A percentile compares a stretch with the other conserved stretches of the same genome.
Conservation (phyloP, 2,113 vertebrate genomes). For the Oreochromis niloticus region DNA sequence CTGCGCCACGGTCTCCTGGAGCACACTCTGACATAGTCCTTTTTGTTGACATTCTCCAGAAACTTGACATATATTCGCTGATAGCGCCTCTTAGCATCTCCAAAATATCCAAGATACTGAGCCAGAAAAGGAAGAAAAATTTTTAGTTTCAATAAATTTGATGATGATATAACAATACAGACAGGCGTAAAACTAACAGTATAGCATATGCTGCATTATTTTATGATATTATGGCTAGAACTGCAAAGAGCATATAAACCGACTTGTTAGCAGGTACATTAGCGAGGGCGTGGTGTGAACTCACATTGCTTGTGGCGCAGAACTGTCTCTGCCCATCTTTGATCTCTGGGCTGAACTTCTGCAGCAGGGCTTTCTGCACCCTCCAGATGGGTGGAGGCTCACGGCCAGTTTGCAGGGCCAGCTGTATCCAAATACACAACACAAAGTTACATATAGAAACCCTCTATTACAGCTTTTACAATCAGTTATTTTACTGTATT, state of each 20-base stretch:
- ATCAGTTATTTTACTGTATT: background rate
- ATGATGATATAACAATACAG: background rate
- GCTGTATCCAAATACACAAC: conserved; percentile 49
- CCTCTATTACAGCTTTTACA: background rate
- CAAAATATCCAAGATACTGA: conserved; percentile 90
- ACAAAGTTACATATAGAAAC: background rate
- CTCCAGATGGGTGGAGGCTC: conserved; percentile 91
- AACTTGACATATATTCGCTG: conserved; percentile 92
- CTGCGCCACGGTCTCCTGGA: conserved; percentile 86
- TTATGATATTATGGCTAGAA: background rate
- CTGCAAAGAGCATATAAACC: background rate
- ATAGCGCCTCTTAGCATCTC: conserved; percentile 88
- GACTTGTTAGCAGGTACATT: background rate
- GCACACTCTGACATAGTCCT: conserved; percentile 89
- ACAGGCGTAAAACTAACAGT: background rate
- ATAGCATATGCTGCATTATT: background rate
- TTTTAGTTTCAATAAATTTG: background rate
- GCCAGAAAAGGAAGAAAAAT: background rate
- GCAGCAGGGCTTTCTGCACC: conserved; percentile 89
- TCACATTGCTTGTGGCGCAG: conserved; percentile 91
- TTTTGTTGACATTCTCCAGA: conserved; percentile 91
- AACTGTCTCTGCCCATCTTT: conserved; percentile 92
- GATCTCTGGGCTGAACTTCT: conserved; percentile 93
- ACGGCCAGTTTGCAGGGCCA: conserved; percentile 84
- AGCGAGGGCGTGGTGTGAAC: conserved; percentile 16